Evolutionary conservation across 2,888 invertebrate genomes (phyloP), one percentile per base, ranked within the genome.

Genomic region (Athrips mouffetella): DNA sequence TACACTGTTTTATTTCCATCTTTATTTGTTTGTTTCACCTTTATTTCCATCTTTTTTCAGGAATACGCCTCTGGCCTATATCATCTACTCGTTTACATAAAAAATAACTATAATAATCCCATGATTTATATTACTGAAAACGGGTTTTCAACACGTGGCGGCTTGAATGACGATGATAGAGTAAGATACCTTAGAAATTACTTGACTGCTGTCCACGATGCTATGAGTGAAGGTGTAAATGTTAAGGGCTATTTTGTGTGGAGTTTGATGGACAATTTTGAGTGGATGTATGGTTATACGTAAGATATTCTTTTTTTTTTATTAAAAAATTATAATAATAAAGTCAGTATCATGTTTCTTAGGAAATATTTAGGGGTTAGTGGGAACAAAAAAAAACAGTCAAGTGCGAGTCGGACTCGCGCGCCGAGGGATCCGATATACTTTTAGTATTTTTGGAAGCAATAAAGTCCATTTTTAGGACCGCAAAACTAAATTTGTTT

Each of bases 261-360:
- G 90, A 89, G 87, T 37, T 67, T 91, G 1, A 75, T 91, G 70
- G 92, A 92, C 59, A 90, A 89, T 58, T 90, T 91, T 57, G 91
- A 91, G 67, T 91, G 91, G 90, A 18, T 27, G 11, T 3, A 0
- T 5, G 48, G 49, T 8, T 49, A 39, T 20, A 30, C 39, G 49
- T 49, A 29, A 45, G 45, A n/a, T n/a, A n/a, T n/a, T n/a, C n/a
- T n/a, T n/a, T n/a, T n/a, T n/a, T n/a, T n/a, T n/a, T n/a, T n/a
- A n/a, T n/a, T n/a, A n/a, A n/a, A n/a, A n/a, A n/a, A n/a, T n/a
- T n/a, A n/a, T n/a, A n/a, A n/a, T n/a, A n/a, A n/a, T n/a, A n/a
- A n/a, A n/a, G n/a, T n/a, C n/a, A n/a, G n/a, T n/a, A n/a, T n/a
- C n/a, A n/a, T n/a, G n/a, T n/a, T n/a, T n/a, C n/a, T n/a, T n/a